Base-by-base conservation (phyloP, 2,113 vertebrate genomes). In the Microtus ochrogaster region DNA sequence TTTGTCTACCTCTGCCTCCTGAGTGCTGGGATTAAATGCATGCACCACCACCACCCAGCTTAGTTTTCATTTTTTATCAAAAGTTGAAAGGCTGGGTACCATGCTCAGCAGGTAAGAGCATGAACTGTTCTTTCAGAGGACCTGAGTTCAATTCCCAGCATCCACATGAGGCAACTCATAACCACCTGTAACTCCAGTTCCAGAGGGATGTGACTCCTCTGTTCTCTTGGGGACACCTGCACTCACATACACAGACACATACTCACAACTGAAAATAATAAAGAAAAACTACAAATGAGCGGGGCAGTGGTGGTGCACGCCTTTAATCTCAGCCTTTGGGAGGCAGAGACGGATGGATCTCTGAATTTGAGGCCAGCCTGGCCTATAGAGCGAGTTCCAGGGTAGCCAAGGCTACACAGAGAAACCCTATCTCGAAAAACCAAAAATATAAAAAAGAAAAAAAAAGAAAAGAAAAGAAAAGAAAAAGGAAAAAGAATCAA, bases 241-340 rank as follows among this genome's bases (percentile, higher is more conserved):
- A 33, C 44, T 11, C 63, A 47, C 41, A 49, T 4, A 68, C 41
- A 47, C 63, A 86, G 41, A n/a, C 83, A 47, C 28, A 49, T 22
- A 86, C 5, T 7, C 63, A 66, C 17, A 47, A 82, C 39, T 61
- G n/a, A 82, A 61, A 82, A 83, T 63, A 83, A 30, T 83, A 44
- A 84, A 41, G 61, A 84, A 65, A 30, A 84, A 84, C 30, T 84
- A 41, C 30, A 84, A 84, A 6, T 65, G 24, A 73, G 17, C 3
- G 0, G n/a, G 36, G 36, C 2, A 21, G 19, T 22, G 36, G 17
- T 21, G 17, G 19, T 4, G 1, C 70, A 73, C 0, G 19, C 8
- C 70, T 73, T 73, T 73, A 73, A 73, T 39, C 36, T 2, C 5
- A 52, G 49, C 49, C 13, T 52, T 13, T 52, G 70, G 36, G 36